Conservation (phyloP, 92 coral and sea anemone genomes). For the Palythoa heliodiscus region DNA sequence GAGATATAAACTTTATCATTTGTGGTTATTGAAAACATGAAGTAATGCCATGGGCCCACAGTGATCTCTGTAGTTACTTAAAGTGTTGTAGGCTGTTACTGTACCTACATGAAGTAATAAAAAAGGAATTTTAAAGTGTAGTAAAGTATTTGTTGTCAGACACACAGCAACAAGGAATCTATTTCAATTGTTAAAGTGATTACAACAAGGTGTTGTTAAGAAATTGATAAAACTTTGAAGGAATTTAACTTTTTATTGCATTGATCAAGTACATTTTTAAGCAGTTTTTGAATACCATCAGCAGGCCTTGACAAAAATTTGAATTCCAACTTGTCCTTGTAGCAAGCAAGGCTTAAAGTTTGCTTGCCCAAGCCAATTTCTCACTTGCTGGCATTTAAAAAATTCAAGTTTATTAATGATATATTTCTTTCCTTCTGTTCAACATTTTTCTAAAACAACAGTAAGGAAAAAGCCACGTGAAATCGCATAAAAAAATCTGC, state of each 20-base stretch:
- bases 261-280: not conserved
- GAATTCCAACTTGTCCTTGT: no score
- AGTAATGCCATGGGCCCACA: not conserved
- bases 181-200: no score
- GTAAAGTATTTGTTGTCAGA: not conserved
- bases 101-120: not conserved
- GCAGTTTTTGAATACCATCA: not conserved
- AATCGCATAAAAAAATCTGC: no score
- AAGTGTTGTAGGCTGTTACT: not conserved
- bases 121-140: not conserved
- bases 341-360: no score
- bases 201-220: not conserved
- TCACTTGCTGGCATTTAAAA: no score
- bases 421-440: no score
- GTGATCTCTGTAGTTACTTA: not conserved
- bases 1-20: not conserved
- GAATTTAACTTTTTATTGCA: not conserved
- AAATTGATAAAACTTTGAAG: not conserved
- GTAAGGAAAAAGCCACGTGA: no score
- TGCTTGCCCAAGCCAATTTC: no score
- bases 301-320: no score
- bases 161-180: no score
- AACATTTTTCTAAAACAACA: no score
- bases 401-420: no score
- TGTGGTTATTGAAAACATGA: not conserved